Conservation (phyloP, 2,797 vertebrate species). For the Labroides dimidiatus region DNA sequence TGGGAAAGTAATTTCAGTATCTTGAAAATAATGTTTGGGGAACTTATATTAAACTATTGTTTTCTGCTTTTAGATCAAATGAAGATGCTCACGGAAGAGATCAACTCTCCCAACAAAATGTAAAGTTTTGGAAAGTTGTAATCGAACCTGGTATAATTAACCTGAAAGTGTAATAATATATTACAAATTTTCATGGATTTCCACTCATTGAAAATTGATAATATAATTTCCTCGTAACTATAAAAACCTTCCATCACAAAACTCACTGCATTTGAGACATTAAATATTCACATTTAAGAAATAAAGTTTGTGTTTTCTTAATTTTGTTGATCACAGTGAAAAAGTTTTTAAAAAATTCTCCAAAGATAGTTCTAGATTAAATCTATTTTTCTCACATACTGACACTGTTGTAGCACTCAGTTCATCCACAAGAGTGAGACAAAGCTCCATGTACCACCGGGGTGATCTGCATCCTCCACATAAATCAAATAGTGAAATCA, state of each 20-base stretch:
- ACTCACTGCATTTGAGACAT: slow-evolving; percentile 2
- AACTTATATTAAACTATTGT: background rate
- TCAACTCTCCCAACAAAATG: background rate
- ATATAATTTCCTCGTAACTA: no score
- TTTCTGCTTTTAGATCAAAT: slow-evolving; percentile 58
- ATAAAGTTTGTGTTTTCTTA: background rate
- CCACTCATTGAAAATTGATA: no score
- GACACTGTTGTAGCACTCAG: background rate
- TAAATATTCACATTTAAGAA: background rate
- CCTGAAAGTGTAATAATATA: background rate
- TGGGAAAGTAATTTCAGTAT: background rate
- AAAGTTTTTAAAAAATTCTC: background rate
- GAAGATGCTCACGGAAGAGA: slow-evolving; percentile 5
- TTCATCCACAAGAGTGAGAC: slow-evolving; percentile 58
- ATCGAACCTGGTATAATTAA: background rate
- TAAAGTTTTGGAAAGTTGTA: background rate
- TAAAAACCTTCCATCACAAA: background rate
- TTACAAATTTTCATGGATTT: no score
- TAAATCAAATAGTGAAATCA: slow-evolving; percentile 7
- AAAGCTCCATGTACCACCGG: slow-evolving; percentile 17
- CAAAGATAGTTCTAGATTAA: no score
- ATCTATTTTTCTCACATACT: background rate
- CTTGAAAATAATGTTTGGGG: background rate
- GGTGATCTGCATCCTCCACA: background rate
- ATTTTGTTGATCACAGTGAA: background rate